A percentile compares a stretch with the other conserved stretches of the same genome.
Evolutionary conservation across 1,140 invertebrate genomes (phyloP).

Genomic region (Ectropis grisescens): DNA sequence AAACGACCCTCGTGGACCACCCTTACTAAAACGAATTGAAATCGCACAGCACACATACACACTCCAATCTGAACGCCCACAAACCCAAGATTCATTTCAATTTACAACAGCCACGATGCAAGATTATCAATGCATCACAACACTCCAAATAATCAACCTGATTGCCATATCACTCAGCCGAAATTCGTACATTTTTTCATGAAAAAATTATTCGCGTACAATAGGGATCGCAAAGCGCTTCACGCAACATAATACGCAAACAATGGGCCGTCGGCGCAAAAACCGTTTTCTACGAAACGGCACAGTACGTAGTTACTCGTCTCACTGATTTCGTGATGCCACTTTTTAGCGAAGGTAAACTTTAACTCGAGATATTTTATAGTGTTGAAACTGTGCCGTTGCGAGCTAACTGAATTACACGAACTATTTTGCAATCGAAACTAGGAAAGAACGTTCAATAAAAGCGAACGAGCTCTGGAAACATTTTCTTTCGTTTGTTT

Average conservation of each 20-base stretch:
- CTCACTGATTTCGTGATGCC: slow-evolving; percentile 36
- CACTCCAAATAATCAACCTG: no score
- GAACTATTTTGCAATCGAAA: slow-evolving; percentile 67
- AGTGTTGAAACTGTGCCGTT: slow-evolving; percentile 30
- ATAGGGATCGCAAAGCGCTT: slow-evolving; percentile 22
- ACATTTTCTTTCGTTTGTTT: slow-evolving; percentile 69
- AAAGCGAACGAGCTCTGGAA: slow-evolving; percentile 55
- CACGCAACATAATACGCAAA: slow-evolving; percentile 31
- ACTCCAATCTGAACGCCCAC: slow-evolving; percentile 21
- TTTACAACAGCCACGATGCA: no score
- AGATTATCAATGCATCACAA: no score
- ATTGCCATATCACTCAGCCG: no score
- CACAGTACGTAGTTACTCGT: slow-evolving; percentile 25
- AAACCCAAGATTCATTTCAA: no score
- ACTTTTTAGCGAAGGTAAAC: slow-evolving; percentile 25
- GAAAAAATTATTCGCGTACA: background rate
- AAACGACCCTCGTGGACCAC: slow-evolving; percentile 39
- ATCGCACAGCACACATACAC: slow-evolving; percentile 46
- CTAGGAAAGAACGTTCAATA: slow-evolving; percentile 57
- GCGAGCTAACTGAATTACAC: slow-evolving; percentile 58
- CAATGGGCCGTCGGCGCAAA: slow-evolving; percentile 21
- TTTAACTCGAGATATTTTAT: slow-evolving; percentile 26
- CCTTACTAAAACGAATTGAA: slow-evolving; percentile 35
- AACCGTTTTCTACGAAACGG: slow-evolving; percentile 20
- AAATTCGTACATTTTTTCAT: no score